Base-by-base conservation (phyloP, 2,888 invertebrate species). In the Phengaris arion region DNA sequence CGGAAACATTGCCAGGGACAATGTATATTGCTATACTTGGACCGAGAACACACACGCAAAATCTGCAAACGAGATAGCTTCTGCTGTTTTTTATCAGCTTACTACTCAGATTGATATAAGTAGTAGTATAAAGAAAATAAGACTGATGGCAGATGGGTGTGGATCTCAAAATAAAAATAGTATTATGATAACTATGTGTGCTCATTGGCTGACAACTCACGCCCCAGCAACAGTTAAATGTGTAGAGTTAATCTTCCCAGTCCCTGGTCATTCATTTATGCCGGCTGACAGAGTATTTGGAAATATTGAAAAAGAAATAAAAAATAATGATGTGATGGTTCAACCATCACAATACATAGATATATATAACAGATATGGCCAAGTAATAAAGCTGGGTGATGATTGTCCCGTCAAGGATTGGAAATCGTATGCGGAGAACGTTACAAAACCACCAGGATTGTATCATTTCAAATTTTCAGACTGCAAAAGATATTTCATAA, bases 181-280 rank as follows among this genome's bases (percentile, higher is more conserved):
- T n/a, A n/a, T n/a, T n/a, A n/a, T n/a, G n/a, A n/a, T n/a, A n/a
- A n/a, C n/a, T n/a, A n/a, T n/a, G n/a, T n/a, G n/a, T n/a, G n/a
- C 52, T 72, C 12, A 70, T 10, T 51, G 70, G 51, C 70, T 70
- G 10, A 70, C 15, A 15, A 70, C 10, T 6, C 10, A 10, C 35
- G 70, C 70, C 15, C 70, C 70, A 13, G 12, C 9, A 54, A 54
- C 54, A 54, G 22, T 64, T 35, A 64, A 64, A 35, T 13, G 5
- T 15, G 22, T 64, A 5, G 64, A 64, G 13, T 35, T 64, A 22
- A 73, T 73, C 5, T 73, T 73, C 6, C 73, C 73, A 35, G 73
- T 73, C 3, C 73, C 73, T 7, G 73, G 73, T 4, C 73, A 73
- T 73, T 73, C 73, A 13, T 55, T 73, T 54, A 73, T 73, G 73